Evolutionary conservation across 2,797 vertebrate species (phyloP).

Genomic region (Gadopsis bispinosus): DNA sequence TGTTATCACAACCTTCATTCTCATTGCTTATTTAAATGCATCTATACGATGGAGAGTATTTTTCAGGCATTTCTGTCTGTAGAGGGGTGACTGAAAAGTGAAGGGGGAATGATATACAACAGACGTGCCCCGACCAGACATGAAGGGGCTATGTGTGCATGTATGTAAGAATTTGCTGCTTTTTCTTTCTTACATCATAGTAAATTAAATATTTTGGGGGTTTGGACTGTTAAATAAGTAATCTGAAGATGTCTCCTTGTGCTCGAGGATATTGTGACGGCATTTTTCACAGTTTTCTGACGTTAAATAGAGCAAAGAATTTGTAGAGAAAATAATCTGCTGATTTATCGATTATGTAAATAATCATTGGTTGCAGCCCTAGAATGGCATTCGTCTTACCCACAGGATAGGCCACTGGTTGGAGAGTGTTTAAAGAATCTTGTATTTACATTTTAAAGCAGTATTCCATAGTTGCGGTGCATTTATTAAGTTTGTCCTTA

Average conservation of each 20-base stretch:
- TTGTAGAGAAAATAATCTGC: background rate
- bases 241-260: background rate
- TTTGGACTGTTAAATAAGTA: background rate
- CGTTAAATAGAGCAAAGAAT: background rate
- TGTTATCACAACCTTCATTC: background rate
- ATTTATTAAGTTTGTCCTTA: background rate
- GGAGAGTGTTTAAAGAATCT: background rate
- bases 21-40: conserved; percentile 13
- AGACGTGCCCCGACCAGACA: too few species aligned
- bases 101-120: too few species aligned
- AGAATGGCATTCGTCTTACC: background rate
- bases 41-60: background rate
- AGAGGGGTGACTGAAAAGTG: background rate
- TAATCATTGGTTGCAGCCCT: background rate
- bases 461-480: background rate
- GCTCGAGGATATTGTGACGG: background rate
- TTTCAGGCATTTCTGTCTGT: background rate
- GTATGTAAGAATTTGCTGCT: background rate
- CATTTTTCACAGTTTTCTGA: background rate
- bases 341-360: background rate
- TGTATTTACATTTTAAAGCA: background rate
- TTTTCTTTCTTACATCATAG: too few species aligned
- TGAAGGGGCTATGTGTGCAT: too few species aligned
- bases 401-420: background rate
- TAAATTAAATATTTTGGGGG: too few species aligned